Conservation (phyloP, 2,797 vertebrate genomes). For the Hemibagrus guttatus region DNA sequence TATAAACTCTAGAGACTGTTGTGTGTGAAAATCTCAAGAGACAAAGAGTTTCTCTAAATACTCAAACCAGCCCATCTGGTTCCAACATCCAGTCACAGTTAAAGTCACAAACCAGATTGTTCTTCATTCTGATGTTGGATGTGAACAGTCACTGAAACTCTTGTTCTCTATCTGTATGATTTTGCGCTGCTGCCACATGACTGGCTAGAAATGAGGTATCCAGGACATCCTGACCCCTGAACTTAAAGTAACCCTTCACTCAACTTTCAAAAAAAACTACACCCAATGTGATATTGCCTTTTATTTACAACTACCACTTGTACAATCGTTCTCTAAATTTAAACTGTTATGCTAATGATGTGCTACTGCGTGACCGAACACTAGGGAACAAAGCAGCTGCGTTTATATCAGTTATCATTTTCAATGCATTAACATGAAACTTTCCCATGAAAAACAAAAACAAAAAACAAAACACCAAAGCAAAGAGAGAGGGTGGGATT, state of each 20-base stretch:
- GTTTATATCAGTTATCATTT: not conserved
- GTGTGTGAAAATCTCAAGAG: no score
- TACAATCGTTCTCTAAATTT: constrained; percentile 21
- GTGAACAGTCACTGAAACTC: no score
- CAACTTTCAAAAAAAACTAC: not conserved
- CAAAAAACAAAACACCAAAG: constrained; percentile 60
- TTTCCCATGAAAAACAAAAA: constrained; percentile 30
- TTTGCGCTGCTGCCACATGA: no score
- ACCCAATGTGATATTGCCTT: constrained; percentile 46
- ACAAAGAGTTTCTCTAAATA: no score
- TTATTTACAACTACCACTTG: constrained; percentile 56
- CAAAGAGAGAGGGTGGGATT: constrained; percentile 63
- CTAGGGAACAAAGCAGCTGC: not conserved
- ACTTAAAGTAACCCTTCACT: not conserved
- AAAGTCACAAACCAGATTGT: no score
- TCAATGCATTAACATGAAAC: constrained; percentile 25
- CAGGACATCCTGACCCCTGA: not conserved
- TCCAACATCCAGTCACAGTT: no score
- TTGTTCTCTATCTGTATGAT: no score
- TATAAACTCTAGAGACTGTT: no score
- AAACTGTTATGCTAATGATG: not conserved
- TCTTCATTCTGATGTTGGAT: no score
- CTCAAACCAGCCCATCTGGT: no score
- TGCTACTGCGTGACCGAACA: not conserved
- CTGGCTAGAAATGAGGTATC: not conserved